Base-by-base conservation (phyloP, 30 jellyfish, hydroid and myxozoan genomes). In the Rhopilema esculentum region DNA sequence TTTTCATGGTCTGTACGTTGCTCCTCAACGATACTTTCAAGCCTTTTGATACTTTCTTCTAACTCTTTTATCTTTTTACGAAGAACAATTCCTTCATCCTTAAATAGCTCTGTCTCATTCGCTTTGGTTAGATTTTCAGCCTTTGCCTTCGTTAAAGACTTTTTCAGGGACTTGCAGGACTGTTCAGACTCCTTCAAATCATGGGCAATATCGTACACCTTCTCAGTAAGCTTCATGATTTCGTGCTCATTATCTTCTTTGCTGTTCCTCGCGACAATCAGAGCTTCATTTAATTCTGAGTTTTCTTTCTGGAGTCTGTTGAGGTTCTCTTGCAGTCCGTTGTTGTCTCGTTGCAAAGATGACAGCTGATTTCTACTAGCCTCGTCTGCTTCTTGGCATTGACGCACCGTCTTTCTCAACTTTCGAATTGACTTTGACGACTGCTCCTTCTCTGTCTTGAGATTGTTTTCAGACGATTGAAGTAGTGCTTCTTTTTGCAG, bases 401-500 rank as follows among this genome's bases (percentile, higher is more conserved):
- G 19, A 8, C 61, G 26, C 7, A 76, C 18, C 49, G 21, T 57
- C 62, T 15, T 27, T 49, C 61, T 76, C 17, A 76, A 29, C 28
- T 76, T 76, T 51, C 12, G 52, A 4, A 76, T 0, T 25, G 69
- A 21, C 23, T 76, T 23, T n/a, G 57, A 23, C 7, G 86, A 27
- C 23, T 76, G 51, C 1, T 76, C 86, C 57, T 51, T 50, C 22
- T 76, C 86, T 27, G 12, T 1, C 1, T 76, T 25, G 6, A 20
- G 16, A 20, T 20, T 48, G 24, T 2, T 32, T n/a, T 32, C 65
- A 33, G 65, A 40, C 8, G 48, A 22, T 40, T 74, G 70, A 8
- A 74, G 17, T 66, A n/a, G 2, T 74, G 49, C 71, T 32, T 74
- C 84, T 48, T 40, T 74, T 49, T 74, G 49, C 65, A 4, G 23